Evolutionary conservation across 2,113 vertebrate genomes (phyloP), one percentile per base, ranked within the genome.

Genomic region (Percopsis transmontana): DNA sequence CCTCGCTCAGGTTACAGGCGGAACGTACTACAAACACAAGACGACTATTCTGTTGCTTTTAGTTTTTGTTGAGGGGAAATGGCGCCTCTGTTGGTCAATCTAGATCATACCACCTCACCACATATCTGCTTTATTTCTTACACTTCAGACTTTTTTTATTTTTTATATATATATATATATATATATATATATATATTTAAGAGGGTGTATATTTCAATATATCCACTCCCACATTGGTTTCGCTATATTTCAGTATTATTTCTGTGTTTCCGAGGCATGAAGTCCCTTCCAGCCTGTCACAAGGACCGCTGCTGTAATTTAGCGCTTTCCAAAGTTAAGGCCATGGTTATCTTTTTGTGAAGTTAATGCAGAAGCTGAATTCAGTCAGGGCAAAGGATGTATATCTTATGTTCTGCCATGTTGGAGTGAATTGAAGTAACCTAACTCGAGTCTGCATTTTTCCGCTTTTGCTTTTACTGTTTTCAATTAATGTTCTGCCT

Each of bases 261-360:
- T 65, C 76, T 58, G 16, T 55, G 15, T 65, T 56, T 72, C 44
- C n/a, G 57, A 42, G 78, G 68, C 8, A 23, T 15, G 18, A 50
- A 12, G 8, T 13, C 65, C 33, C 57, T 62, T 19, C 42, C 52
- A 24, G 52, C 61, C 47, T 5, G n/a, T 65, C 39, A 57, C 50
- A 40, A 45, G 70, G 64, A 70, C 72, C 50, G 58, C 74, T 77
- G 74, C 77, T 89, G 84, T 88, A 81, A 77, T 79, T 81, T 82
- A 71, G 41, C 58, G 76, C 83, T 87, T 85, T 68, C 12, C 15
- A 60, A 72, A 64, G 56, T 74, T 62, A 52, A 73, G 66, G 71
- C 72, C 19, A 33, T 33, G 27, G 8, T 33, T 33, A 33, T 33
- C 27, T 33, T 33, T 33, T 33, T 33, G 27, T 33, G 8, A 33